phyloP scores from a whole-genome alignment of 2,113 vertebrate species.

The Solea senegalensis region DNA sequence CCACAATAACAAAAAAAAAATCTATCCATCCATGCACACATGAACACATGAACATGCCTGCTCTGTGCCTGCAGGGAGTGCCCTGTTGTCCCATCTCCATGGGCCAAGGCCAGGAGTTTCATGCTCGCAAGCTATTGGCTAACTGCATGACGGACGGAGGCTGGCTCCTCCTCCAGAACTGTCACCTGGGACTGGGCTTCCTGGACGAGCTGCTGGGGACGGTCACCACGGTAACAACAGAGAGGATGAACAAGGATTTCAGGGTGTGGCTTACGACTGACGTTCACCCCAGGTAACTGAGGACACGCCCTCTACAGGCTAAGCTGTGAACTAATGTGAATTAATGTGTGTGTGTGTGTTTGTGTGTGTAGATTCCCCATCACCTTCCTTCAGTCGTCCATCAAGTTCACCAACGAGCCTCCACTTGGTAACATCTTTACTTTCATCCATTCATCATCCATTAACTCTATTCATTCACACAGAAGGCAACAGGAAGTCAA shows the following conservation, averaged over 20 bases:
- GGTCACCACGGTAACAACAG: constrained; percentile 58
- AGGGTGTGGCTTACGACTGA: constrained; percentile 88
- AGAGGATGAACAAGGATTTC: constrained; percentile 74
- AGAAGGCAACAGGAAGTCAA: too few relatives aligned
- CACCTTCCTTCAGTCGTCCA: constrained; percentile 85
- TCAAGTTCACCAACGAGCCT: constrained; percentile 90
- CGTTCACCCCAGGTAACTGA: constrained; percentile 70
- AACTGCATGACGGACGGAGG: constrained; percentile 85
- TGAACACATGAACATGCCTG: neutral
- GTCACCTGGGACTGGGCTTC: constrained; percentile 87
- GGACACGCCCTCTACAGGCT: neutral
- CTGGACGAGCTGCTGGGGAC: constrained; percentile 85
- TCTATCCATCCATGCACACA: neutral
- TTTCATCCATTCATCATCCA: too few relatives aligned
- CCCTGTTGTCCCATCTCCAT: constrained; percentile 85
- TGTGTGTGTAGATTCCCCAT: constrained; percentile 82
- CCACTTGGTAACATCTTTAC: constrained; percentile 80
- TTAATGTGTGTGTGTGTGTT: constrained; percentile 20
- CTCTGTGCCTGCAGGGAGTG: constrained; percentile 70
- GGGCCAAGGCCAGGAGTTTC: constrained; percentile 88
- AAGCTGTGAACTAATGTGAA: neutral
- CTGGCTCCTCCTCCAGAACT: constrained; percentile 90
- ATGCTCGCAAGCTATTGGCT: constrained; percentile 84
- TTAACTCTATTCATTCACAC: too few relatives aligned
- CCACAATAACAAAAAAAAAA: neutral